Percentiles rank a stretch among this genome's conserved stretches.
These are phyloP conservation scores for Leucosticte australis DNA, from an alignment of 2,113 vertebrate species.

Conservation along the genomic window DNA sequence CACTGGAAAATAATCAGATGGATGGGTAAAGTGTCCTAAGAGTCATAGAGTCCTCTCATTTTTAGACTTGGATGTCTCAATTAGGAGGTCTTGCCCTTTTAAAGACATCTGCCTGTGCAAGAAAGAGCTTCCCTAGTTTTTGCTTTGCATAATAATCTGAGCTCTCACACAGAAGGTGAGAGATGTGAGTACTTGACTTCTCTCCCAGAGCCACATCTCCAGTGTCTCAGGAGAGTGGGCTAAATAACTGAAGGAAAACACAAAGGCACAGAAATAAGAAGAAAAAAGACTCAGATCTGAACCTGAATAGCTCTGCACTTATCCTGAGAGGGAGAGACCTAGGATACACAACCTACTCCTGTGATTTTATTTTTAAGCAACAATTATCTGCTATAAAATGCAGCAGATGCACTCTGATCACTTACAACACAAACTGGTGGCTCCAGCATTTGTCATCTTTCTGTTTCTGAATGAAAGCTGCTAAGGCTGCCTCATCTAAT, in stretches of 20 bases:
- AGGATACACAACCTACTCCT: not conserved
- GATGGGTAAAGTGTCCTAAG: not conserved
- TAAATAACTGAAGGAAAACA: not conserved
- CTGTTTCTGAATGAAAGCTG: not conserved
- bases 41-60: not conserved
- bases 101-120: not conserved
- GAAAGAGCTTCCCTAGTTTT: not conserved
- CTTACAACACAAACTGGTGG: not conserved
- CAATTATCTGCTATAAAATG: not conserved
- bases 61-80: not conserved
- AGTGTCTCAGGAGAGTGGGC: not conserved
- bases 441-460: fast-evolving
- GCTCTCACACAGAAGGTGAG: not conserved
- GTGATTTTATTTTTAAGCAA: not conserved
- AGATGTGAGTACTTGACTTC: not conserved
- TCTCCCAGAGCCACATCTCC: not conserved
- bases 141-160: not conserved
- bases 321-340: not conserved
- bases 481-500: not conserved
- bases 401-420: not conserved
- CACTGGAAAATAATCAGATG: not conserved
- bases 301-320: not conserved
- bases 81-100: not conserved
- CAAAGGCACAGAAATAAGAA: not conserved
- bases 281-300: not conserved